Conservation (phyloP, 2,888 invertebrate genomes). For the Acrobasis consociella region DNA sequence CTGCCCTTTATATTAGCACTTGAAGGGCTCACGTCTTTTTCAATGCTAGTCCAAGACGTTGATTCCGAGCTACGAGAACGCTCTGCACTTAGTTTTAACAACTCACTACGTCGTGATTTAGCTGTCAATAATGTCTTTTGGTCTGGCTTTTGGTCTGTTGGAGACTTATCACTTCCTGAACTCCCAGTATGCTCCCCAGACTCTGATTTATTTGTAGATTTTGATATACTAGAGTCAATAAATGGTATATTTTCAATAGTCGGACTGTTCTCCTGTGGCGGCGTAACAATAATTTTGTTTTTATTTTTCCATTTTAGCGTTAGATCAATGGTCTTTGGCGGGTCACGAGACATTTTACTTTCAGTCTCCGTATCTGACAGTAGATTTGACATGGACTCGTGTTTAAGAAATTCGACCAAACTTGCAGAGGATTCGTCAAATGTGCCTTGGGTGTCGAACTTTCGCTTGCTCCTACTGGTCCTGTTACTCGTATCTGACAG, state of each 20-base stretch:
- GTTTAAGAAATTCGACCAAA: slow-evolving; percentile 73
- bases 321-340: slow-evolving; percentile 59
- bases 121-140: slow-evolving; percentile 68
- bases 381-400: slow-evolving; percentile 69
- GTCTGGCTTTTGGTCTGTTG: slow-evolving; percentile 65
- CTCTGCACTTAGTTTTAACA: slow-evolving; percentile 87
- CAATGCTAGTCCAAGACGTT: slow-evolving; percentile 91
- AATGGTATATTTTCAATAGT: slow-evolving; percentile 80
- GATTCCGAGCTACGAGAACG: slow-evolving; percentile 91
- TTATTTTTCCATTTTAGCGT: slow-evolving; percentile 77
- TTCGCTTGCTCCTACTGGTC: slow-evolving; percentile 48
- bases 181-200: slow-evolving; percentile 71
- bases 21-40: slow-evolving; percentile 86
- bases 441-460: slow-evolving; percentile 81
- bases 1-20: slow-evolving; percentile 85
- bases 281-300: slow-evolving; percentile 83
- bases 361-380: slow-evolving; percentile 72
- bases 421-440: slow-evolving; percentile 83
- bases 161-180: slow-evolving; percentile 73
- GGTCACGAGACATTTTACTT: slow-evolving; percentile 50
- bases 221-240: slow-evolving; percentile 69
- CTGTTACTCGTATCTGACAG: slow-evolving; percentile 74
- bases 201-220: slow-evolving; percentile 67
- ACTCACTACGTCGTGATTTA: slow-evolving; percentile 77
- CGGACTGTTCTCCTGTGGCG: slow-evolving; percentile 84